Conservation (phyloP, 2,888 invertebrate species). For the Euzetes globulus region DNA sequence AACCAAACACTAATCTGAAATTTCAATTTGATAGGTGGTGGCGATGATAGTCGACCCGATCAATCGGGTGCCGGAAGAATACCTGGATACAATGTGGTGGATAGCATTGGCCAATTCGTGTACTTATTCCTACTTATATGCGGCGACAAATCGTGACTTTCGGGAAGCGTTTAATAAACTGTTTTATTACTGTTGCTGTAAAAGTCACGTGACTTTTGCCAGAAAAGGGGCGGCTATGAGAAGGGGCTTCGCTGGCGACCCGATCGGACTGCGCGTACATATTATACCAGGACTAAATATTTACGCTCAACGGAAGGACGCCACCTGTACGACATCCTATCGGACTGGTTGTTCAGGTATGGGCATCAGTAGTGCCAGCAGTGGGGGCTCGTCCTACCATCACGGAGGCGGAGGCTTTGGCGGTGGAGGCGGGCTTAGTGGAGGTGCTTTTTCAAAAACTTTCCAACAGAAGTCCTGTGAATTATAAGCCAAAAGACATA, state of each 20-base stretch:
- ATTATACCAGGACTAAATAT: conserved; percentile 64
- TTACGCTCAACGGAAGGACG: conserved; percentile 47
- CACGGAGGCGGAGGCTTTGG: neutral
- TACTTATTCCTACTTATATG: conserved; percentile 60
- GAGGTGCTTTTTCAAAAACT: neutral
- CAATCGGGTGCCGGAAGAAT: conserved; percentile 39
- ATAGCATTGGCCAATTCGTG: conserved; percentile 62
- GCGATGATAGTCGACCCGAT: conserved; percentile 53
- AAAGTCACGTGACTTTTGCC: conserved; percentile 62
- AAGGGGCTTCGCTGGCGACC: conserved; percentile 29
- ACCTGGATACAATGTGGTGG: conserved; percentile 59
- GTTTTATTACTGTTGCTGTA: conserved; percentile 72
- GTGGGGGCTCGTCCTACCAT: conserved; percentile 5
- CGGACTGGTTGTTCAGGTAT: neutral
- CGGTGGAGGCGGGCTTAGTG: neutral
- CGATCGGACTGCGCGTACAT: conserved; percentile 55
- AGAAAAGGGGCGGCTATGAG: conserved; percentile 46
- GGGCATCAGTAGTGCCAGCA: neutral
- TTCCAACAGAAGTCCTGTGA: neutral
- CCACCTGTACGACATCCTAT: conserved; percentile 16
- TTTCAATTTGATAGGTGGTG: conserved; percentile 47
- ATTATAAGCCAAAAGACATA: neutral
- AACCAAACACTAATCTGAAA: neutral
- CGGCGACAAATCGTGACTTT: conserved; percentile 60
- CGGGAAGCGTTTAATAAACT: conserved; percentile 63